Evolutionary conservation across 2,888 invertebrate species (phyloP), one percentile per base, ranked within the genome.

Genomic region (Drosophila siamana): DNA sequence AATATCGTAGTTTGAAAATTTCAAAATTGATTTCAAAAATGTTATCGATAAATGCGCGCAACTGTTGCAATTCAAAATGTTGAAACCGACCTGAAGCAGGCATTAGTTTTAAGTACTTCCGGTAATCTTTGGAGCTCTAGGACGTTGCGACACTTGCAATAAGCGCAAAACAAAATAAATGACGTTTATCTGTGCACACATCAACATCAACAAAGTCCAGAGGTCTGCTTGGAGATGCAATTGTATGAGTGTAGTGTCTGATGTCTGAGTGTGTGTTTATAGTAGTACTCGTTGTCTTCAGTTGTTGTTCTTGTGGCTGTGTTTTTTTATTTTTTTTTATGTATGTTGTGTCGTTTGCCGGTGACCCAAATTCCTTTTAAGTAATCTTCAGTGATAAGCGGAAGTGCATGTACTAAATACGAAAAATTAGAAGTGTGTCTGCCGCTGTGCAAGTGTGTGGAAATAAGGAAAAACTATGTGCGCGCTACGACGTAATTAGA

Each of bases 301-400:
- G 19, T 19, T 19, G 19, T 19, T 19, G 19, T 19, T 19, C 2
- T 19, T 69, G 59, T 57, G 55, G 43, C 43, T 61, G 33, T 40
- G 38, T 50, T 13, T 55, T 67, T 59, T 55, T 19, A 19, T 40
- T 38, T 50, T 13, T 55, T 67, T 59, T 55, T 19, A 19, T 19
- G 19, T 59, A 54, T 69, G 40, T 69, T 68, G 60, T 51, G 64
- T 66, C 44, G 76, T 70, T 55, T 54, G 61, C 61, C 56, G 68
- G 48, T 87, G 86, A 80, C 86, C 77, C 67, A 80, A 87, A 77
- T 88, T 83, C 71, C 68, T 62, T 74, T 76, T 71, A 70, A 81
- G 78, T 80, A 80, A 87, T 78, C 75, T 78, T 73, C 71, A 74
- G 81, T 82, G 82, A 84, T 84, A 82, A 86, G 80, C 86, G 78